These are phyloP conservation scores for Megaleporinus macrocephalus DNA, from an alignment of 2,113 vertebrate species.

Conservation along the genomic window DNA sequence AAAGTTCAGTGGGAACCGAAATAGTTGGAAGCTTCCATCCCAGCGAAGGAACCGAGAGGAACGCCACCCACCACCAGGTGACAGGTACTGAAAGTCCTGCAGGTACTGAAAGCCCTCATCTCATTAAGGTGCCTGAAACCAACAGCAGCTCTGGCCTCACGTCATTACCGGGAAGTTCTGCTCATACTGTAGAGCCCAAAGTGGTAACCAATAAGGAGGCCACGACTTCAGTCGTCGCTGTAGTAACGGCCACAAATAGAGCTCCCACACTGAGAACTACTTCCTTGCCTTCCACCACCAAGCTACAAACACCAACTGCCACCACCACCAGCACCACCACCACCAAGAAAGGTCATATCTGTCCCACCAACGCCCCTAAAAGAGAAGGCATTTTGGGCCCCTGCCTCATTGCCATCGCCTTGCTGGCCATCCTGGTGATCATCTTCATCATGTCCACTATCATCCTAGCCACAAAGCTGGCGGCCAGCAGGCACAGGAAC, in stretches of 20 bases:
- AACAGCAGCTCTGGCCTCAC: background rate
- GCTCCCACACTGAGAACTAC: background rate
- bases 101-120: slow-evolving; percentile 5
- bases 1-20: background rate
- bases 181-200: background rate
- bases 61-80: background rate
- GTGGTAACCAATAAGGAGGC: background rate
- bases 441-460: slow-evolving; percentile 77
- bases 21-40: background rate
- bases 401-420: slow-evolving; percentile 80
- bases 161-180: slow-evolving; percentile 7
- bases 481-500: slow-evolving; percentile 64
- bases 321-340: background rate
- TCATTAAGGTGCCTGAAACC: background rate
- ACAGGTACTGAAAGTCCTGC: slow-evolving; percentile 15
- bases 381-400: slow-evolving; percentile 58
- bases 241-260: background rate
- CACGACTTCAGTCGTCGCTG: background rate
- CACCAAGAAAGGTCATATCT: background rate
- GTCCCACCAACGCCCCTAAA: background rate
- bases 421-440: slow-evolving; percentile 76
- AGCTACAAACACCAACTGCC: background rate
- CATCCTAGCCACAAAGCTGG: slow-evolving; percentile 66
- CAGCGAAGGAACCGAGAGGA: slow-evolving; percentile 5
- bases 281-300: background rate